Conservation (phyloP, 2,113 vertebrate species). For the Ardeotis arabs region DNA sequence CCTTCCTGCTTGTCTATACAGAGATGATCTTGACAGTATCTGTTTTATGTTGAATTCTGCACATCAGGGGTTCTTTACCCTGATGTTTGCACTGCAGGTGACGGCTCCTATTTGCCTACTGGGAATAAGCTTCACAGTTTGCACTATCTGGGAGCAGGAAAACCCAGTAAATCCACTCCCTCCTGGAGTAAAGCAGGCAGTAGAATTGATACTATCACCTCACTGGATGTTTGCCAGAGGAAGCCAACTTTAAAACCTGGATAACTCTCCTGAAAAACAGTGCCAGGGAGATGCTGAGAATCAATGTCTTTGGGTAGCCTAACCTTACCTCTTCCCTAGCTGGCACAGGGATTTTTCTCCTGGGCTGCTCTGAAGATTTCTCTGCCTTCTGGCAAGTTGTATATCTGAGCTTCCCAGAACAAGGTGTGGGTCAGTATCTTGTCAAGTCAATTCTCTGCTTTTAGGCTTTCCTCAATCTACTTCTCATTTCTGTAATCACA, state of each 20-base stretch:
- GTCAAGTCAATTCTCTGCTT: not conserved
- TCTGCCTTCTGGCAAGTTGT: not conserved
- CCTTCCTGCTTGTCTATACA: constrained; percentile 23
- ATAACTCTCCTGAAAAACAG: not conserved
- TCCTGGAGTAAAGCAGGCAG: not conserved
- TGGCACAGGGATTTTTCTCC: not conserved
- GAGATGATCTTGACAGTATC: constrained; percentile 43
- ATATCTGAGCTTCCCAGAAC: not conserved
- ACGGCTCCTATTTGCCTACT: constrained; percentile 8
- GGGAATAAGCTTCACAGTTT: not conserved
- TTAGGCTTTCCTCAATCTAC: not conserved
- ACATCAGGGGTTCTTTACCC: not conserved
- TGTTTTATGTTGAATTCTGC: constrained; percentile 27
- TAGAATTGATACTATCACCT: not conserved
- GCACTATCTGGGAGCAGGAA: not conserved
- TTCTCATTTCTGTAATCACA: not conserved
- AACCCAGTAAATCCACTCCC: not conserved
- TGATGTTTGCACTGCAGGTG: constrained; percentile 14
- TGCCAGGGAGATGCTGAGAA: not conserved
- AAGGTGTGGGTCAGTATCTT: not conserved
- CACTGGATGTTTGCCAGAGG: not conserved
- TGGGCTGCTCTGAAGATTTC: not conserved
- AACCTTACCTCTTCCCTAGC: not conserved
- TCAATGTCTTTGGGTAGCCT: not conserved
- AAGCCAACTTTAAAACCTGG: not conserved